phyloP scores from a whole-genome alignment of 2,113 vertebrate genomes.

The Sander lucioperca region DNA sequence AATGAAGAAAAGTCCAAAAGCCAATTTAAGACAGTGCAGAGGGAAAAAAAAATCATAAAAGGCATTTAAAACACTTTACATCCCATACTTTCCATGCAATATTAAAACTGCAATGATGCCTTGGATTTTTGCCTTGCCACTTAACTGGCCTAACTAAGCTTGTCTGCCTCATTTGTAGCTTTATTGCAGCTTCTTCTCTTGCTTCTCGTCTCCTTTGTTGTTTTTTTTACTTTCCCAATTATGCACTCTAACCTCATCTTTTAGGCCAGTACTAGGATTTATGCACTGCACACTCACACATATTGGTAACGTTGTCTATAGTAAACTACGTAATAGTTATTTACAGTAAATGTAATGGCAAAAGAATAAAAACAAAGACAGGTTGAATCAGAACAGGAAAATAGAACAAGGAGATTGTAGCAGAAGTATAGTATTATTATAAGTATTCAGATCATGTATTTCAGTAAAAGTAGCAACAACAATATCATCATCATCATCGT shows the following conservation, averaged over 20 bases:
- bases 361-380: not conserved
- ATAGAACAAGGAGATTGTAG: not conserved
- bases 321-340: not conserved
- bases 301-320: not conserved
- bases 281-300: not conserved
- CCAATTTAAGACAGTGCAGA: not conserved
- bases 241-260: not conserved
- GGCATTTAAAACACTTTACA: slow-evolving; percentile 16
- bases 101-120: slow-evolving; percentile 24
- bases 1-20: not conserved
- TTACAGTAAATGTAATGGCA: not conserved
- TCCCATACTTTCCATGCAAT: slow-evolving; percentile 18
- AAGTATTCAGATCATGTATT: not conserved
- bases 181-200: slow-evolving; percentile 6
- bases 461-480: not conserved
- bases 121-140: not conserved
- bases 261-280: not conserved
- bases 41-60: not conserved
- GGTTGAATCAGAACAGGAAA: not conserved
- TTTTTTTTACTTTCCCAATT: not conserved
- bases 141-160: slow-evolving; percentile 15
- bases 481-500: no score
- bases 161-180: slow-evolving; percentile 27
- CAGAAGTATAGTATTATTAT: not conserved
- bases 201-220: slow-evolving; percentile 4